phyloP scores from a whole-genome alignment of 2,113 vertebrate genomes.

The Sprattus sprattus region DNA sequence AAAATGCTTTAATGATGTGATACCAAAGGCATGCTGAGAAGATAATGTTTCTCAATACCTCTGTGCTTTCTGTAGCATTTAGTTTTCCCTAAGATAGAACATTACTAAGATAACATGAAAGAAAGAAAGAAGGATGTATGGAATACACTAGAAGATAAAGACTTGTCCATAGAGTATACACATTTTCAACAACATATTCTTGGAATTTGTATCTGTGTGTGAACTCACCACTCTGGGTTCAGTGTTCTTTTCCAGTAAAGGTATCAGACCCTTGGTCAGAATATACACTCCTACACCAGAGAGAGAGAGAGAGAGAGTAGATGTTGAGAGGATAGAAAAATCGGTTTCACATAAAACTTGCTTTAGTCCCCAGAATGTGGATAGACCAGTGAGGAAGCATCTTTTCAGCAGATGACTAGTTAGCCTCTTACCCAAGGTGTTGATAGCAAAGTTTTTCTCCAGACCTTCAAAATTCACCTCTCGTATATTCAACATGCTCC shows the following conservation, averaged over 20 bases:
- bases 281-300: slow-evolving; percentile 61
- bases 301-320: neutral
- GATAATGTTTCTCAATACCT: no score
- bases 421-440: slow-evolving; percentile 68
- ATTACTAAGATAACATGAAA: no score
- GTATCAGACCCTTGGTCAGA: slow-evolving; percentile 70
- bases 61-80: no score
- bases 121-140: no score
- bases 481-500: slow-evolving; percentile 67
- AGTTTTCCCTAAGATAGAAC: no score
- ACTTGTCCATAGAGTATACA: no score
- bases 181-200: neutral
- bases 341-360: no score
- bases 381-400: neutral
- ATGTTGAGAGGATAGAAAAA: neutral
- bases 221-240: slow-evolving; percentile 70
- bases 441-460: slow-evolving; percentile 73
- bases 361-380: neutral
- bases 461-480: slow-evolving; percentile 64
- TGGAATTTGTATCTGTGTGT: neutral
- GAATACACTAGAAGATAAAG: no score
- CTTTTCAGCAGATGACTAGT: neutral
- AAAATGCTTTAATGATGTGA: no score
- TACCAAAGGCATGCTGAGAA: no score
- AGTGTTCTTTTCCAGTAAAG: slow-evolving; percentile 68